phyloP scores from a whole-genome alignment of 2,888 invertebrate genomes.

The Plagiodera versicolora region DNA sequence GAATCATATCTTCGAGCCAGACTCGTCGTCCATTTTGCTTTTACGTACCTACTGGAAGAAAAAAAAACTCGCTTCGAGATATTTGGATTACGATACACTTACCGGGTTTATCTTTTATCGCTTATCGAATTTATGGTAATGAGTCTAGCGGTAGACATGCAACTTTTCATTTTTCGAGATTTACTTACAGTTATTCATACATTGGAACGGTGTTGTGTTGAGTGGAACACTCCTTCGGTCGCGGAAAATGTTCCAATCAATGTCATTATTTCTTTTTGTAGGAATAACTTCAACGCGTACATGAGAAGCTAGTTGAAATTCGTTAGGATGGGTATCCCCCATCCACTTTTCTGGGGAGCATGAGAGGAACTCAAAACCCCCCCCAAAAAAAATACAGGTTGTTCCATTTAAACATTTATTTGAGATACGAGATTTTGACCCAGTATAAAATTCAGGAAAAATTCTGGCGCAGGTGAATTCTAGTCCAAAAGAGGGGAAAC shows the following conservation, averaged over 20 bases:
- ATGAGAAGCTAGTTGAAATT: too few species aligned
- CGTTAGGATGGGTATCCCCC: too few species aligned
- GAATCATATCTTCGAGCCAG: slow-evolving; percentile 50
- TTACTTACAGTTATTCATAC: slow-evolving; percentile 34
- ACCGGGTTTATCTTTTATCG: slow-evolving; percentile 47
- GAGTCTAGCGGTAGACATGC: slow-evolving; percentile 43
- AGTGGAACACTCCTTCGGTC: slow-evolving; percentile 9
- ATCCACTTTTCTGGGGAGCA: too few species aligned
- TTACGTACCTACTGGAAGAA: slow-evolving; percentile 36
- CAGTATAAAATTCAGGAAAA: too few species aligned
- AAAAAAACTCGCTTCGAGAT: slow-evolving; percentile 41
- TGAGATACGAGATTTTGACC: too few species aligned
- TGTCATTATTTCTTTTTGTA: too few species aligned
- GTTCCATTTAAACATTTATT: too few species aligned
- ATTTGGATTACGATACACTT: slow-evolving; percentile 50
- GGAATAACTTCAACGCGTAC: too few species aligned
- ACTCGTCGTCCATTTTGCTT: slow-evolving; percentile 47
- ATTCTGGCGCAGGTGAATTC: too few species aligned
- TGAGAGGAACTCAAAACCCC: too few species aligned
- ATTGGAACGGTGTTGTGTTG: slow-evolving; percentile 1
- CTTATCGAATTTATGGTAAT: slow-evolving; percentile 53
- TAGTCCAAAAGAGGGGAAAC: too few species aligned
- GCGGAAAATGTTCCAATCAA: slow-evolving; percentile 6
- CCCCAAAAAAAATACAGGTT: too few species aligned
- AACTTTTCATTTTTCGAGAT: slow-evolving; percentile 44